Evolutionary conservation across 2,797 vertebrate genomes (phyloP), one percentile per base, ranked within the genome.

Genomic region (Spondyliosoma cantharus): DNA sequence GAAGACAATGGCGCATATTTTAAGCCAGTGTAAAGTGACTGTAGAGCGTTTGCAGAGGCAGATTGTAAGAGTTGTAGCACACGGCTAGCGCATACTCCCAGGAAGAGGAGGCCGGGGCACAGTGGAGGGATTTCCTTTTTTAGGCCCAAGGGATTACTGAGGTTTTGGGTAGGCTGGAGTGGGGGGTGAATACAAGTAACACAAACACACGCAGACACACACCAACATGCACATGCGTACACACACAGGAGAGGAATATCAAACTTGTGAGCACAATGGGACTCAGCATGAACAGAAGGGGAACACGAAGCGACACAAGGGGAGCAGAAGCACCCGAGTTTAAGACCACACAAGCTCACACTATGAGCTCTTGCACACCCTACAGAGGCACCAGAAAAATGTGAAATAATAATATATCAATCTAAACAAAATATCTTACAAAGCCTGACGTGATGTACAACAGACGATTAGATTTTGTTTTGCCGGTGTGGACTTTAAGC

Each of bases 71-170:
- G 80, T 37, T 78, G 50, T 42, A 59, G 71, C 67, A 53, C 70
- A 62, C 61, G 67, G 25, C 62, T 37, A 65, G 58, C 49, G 50
- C 42, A 17, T 49, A 25, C 59, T 86, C 71, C 76, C 63, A 84
- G 76, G 84, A 87, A 82, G 84, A 84, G 58, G 61, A 80, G 71
- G 75, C 78, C 43, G 4, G 56, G 65, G 65, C 87, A 74, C 74
- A 59, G 84, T 32, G 74, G 37, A 81, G 80, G 80, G 87, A 89
- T 90, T 91, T 89, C 82, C 83, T 89, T 83, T 88, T 87, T 86
- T 85, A 90, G 84, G 84, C 71, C 86, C 80, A 62, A 80, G 77
- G 84, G 90, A 92, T 93, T 91, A 93, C 63, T 77, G 86, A 57
- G 67, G 78, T 81, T 86, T 84, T 81, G 54, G 56, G 78, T 77